Evolutionary conservation across 2,888 invertebrate species (phyloP), one percentile per base, ranked within the genome.

Genomic region (Spialia ferax): DNA sequence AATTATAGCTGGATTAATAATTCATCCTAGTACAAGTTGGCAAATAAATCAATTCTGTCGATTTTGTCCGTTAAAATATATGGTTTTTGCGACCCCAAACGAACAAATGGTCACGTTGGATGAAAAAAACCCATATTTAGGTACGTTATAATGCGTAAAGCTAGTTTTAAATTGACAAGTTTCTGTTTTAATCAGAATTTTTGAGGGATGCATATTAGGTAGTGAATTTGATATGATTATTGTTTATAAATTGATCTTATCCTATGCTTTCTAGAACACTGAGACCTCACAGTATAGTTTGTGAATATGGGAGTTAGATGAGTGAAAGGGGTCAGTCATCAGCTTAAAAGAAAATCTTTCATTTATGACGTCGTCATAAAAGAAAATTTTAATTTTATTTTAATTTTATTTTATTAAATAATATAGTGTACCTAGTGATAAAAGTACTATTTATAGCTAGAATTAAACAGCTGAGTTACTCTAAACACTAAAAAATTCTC

Each of bases 1-100:
- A 77, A 75, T 74, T 75, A 84, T 85, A 82, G 84, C 77, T 74
- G 79, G 85, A 83, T 87, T 86, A 82, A 86, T 86, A 84, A 86
- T 86, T 86, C 83, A 86, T 85, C 81, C 80, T 73, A 70, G 71
- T 75, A 73, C 76, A 78, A 74, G 77, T 80, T 76, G 74, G 73
- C 76, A 79, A 77, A 84, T 85, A 83, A 80, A 83, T 84, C 80
- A 79, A 74, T 64, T 45, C 68, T 73, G 71, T 73, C 71, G 71
- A 76, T 74, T 57, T 67, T 68, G 38, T 48, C 35, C 57, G 64
- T 65, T 63, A 38, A 59, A 59, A 65, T 65, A 65, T 65, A 65
- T 65, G 57, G 35, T 22, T 22, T 65, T 50, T 23, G 50, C 13
- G 15, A 50, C 64, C 64, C 64, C 50, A 50, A 35, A 29, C 64